phyloP scores from a whole-genome alignment of 2,113 vertebrate genomes.

The Cyanistes caeruleus region DNA sequence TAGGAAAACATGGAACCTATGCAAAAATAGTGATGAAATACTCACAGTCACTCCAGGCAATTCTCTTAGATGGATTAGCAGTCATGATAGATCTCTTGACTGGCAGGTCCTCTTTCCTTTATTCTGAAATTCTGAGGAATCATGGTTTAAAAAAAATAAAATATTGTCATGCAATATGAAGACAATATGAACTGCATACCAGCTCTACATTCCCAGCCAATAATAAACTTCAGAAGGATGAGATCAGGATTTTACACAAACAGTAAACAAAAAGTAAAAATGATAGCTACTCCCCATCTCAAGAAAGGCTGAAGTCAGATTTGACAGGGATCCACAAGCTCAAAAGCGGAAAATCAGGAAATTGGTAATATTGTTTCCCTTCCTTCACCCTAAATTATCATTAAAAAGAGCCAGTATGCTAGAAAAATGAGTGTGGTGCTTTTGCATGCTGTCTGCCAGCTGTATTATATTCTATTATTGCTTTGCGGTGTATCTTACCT shows the following conservation, averaged over 20 bases:
- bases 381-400: background rate
- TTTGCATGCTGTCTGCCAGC: background rate
- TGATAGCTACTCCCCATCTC: background rate
- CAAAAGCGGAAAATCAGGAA: background rate
- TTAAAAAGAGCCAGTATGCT: background rate
- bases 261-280: background rate
- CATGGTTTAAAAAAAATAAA: background rate
- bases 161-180: background rate
- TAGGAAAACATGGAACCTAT: background rate
- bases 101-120: background rate
- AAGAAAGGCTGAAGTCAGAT: background rate
- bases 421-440: background rate
- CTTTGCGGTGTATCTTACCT: background rate
- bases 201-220: background rate
- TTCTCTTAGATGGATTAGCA: background rate
- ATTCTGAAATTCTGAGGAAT: constrained; percentile 29
- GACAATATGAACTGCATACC: background rate
- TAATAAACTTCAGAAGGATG: background rate
- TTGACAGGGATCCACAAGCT: background rate
- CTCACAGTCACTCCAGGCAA: constrained; percentile 43
- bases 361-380: background rate
- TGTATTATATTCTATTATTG: background rate
- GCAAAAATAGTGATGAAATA: constrained; percentile 28
- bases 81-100: background rate
- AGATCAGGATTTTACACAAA: background rate